A percentile compares a stretch with the other conserved stretches of the same genome.
phyloP scores from a whole-genome alignment of 2,797 vertebrate species.

The Gila robusta region DNA sequence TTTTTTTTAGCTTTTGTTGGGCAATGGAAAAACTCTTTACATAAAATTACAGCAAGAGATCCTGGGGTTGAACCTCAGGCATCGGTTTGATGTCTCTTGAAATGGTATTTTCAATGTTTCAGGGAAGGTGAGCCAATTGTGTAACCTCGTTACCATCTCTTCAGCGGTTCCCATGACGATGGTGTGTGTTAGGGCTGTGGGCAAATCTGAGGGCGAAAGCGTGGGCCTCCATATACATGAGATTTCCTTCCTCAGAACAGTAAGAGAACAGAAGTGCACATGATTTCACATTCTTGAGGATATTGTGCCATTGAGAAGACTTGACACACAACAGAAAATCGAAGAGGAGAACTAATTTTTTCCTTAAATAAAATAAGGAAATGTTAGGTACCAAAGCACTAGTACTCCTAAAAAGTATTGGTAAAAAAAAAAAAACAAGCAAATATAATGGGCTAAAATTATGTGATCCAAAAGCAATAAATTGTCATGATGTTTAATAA shows the following conservation, averaged over 20 bases:
- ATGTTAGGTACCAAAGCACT: neutral
- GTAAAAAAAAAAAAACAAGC: neutral
- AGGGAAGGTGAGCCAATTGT: neutral
- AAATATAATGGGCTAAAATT: neutral
- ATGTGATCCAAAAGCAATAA: neutral
- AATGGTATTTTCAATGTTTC: constrained; percentile 8
- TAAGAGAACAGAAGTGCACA: constrained; percentile 2
- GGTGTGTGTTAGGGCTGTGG: constrained; percentile 2
- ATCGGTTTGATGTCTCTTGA: neutral
- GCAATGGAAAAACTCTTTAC: neutral
- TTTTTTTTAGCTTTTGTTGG: neutral
- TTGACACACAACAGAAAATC: neutral
- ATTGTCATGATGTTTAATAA: neutral
- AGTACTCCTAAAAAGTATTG: neutral
- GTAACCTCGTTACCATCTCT: neutral
- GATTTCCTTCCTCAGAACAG: constrained; percentile 27
- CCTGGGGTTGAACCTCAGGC: neutral
- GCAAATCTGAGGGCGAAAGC: constrained; percentile 20
- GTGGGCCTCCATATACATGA: constrained; percentile 31
- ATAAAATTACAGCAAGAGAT: neutral
- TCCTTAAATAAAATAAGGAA: neutral
- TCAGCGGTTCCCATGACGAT: constrained; percentile 22
- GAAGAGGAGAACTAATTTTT: neutral
- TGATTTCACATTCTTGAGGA: constrained; percentile 7
- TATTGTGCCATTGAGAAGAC: neutral